Base-by-base conservation (phyloP, 2,113 vertebrate species). In the Antennarius striatus region DNA sequence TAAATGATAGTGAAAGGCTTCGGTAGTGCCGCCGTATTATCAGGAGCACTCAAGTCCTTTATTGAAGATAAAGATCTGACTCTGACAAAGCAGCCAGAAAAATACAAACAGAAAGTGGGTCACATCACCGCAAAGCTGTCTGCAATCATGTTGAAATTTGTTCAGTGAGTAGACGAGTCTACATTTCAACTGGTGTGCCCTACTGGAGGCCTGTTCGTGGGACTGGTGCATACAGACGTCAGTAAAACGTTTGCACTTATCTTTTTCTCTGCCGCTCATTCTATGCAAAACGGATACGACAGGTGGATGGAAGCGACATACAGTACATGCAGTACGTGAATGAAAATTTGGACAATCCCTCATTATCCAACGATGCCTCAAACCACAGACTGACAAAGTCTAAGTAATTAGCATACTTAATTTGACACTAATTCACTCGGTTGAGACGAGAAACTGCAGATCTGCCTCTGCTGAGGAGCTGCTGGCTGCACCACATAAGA, bases 401-500 rank as follows among this genome's bases (percentile, higher is more conserved):
- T 60, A 80, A 72, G 50, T 88, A 79, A 87, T 88, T 86, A 77
- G 66, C 68, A 70, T 65, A 57, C 72, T 82, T 75, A 56, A 63
- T 83, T 63, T 82, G 80, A 84, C 68, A 71, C 65, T 69, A 68
- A 81, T 82, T 82, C 71, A 65, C 71, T 83, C 75, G 40, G 73
- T 55, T 53, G 66, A 81, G 77, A 65, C n/a, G n/a, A 66, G 69
- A 67, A 56, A 63, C 72, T 82, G 72, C 62, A 79, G 80, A 82
- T 81, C 73, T 65, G 66, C 75, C 32, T 56, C 79, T 62, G 81
- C 7, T 22, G 82, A 71, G 63, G 68, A 82, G 75, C 81, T 79
- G 63, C 58, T 84, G 83, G 86, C 83, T 78, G 43, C 61, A 30
- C n/a, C 85, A 79, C 82, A 88, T 40, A 83, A 70, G 72, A 75